These are phyloP conservation scores for Phortica magna DNA, from an alignment of 2,888 invertebrate genomes.

Conservation along the genomic window DNA sequence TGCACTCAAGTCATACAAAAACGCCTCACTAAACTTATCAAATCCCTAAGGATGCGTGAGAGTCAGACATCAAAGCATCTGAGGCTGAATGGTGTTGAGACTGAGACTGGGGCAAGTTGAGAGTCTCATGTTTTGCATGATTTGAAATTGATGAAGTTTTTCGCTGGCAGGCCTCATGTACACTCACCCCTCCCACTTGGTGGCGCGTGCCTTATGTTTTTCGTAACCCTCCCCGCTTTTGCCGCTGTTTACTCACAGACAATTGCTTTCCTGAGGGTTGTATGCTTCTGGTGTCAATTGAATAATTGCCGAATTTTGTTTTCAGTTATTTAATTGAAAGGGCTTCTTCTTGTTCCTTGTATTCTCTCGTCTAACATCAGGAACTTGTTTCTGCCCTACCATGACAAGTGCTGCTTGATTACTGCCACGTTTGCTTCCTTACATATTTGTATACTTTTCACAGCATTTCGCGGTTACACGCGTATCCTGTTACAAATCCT, in stretches of 20 bases:
- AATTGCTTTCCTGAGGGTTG: constrained; percentile 14
- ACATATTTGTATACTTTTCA: not conserved
- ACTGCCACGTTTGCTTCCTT: not conserved
- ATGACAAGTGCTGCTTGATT: constrained; percentile 1
- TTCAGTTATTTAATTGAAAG: constrained; percentile 74
- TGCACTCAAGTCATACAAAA: not conserved
- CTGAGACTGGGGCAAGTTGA: constrained; percentile 36
- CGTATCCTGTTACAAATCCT: constrained; percentile 77
- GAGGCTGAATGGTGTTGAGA: constrained; percentile 13
- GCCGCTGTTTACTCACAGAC: not conserved
- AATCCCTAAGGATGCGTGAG: constrained; percentile 59
- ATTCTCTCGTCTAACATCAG: not conserved
- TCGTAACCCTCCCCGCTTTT: not conserved
- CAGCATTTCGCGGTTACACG: constrained; percentile 74
- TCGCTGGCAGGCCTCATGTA: constrained; percentile 36
- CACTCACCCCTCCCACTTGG: constrained; percentile 12
- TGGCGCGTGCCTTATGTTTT: constrained; percentile 26
- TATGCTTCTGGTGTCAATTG: constrained; percentile 65
- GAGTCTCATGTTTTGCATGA: constrained; percentile 56
- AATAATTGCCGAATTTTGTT: constrained; percentile 75
- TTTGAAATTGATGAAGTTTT: constrained; percentile 75
- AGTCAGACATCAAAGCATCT: constrained; percentile 48
- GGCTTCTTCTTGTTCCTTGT: constrained; percentile 62
- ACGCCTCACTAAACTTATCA: constrained; percentile 45
- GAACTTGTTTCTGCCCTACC: not conserved